These are phyloP conservation scores for Eulemur macaco DNA, from an alignment of 2,113 vertebrate species.

Conservation along the genomic window DNA sequence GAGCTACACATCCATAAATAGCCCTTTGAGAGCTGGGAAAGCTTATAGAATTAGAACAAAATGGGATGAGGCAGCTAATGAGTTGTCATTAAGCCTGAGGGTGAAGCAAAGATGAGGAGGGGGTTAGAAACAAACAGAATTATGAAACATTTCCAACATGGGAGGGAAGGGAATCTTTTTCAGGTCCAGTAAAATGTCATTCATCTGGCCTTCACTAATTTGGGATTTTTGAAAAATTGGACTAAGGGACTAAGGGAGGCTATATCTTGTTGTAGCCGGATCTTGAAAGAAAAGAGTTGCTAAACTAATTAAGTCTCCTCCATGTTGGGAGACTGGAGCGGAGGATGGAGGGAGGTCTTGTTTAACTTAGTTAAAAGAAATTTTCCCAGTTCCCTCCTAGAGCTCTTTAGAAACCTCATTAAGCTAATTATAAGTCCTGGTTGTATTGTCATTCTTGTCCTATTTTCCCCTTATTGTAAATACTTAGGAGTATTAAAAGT, in stretches of 20 bases:
- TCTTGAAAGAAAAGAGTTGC: conserved; percentile 56
- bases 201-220: conserved; percentile 45
- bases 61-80: conserved; percentile 1
- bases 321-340: background rate
- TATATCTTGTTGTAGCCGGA: conserved; percentile 30
- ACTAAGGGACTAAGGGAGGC: conserved; percentile 10
- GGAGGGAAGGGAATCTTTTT: background rate
- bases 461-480: conserved; percentile 41
- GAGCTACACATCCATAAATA: background rate
- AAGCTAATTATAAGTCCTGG: conserved; percentile 54
- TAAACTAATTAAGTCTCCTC: conserved; percentile 66
- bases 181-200: conserved; percentile 38
- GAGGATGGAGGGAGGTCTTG: background rate
- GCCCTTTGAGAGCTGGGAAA: background rate
- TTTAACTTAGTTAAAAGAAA: conserved; percentile 49
- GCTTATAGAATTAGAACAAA: conserved; percentile 45
- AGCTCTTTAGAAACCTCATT: conserved; percentile 60
- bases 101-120: conserved; percentile 11
- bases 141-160: conserved; percentile 28
- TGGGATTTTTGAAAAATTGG: conserved; percentile 18
- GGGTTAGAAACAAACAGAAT: conserved; percentile 46
- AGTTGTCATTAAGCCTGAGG: background rate
- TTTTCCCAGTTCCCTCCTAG: conserved; percentile 28
- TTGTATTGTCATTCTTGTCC: conserved; percentile 27
- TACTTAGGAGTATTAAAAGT: conserved; percentile 49